These are phyloP conservation scores for Corynorhinus townsendii DNA, from an alignment of 2,113 vertebrate species.

Conservation along the genomic window DNA sequence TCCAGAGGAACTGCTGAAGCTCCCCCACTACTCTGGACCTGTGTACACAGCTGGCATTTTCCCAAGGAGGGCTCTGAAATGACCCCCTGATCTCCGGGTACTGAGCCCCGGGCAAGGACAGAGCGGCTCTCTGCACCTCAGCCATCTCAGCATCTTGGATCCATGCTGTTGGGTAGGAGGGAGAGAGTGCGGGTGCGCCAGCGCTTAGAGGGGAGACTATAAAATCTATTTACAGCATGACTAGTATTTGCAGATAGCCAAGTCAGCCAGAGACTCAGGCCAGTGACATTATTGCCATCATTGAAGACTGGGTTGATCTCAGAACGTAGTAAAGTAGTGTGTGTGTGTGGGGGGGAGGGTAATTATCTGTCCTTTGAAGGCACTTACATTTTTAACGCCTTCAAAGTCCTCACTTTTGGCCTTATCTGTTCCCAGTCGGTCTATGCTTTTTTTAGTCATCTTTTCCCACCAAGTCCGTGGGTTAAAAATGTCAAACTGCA, in stretches of 20 bases:
- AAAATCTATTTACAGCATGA: not conserved
- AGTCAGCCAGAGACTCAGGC: not conserved
- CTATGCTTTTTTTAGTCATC: not conserved
- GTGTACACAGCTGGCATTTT: not conserved
- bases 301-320: not conserved
- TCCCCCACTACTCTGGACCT: not conserved
- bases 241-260: not conserved
- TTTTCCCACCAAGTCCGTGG: not conserved
- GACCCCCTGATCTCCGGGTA: not conserved
- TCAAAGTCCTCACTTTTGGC: not conserved
- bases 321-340: not conserved
- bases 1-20: not conserved
- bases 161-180: not conserved
- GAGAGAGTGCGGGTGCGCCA: too few species aligned
- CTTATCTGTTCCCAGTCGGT: not conserved
- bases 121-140: rapidly evolving
- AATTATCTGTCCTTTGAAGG: not conserved
- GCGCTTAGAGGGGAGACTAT: not conserved
- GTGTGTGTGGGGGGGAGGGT: too few species aligned
- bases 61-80: not conserved
- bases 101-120: not conserved
- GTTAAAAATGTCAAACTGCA: not conserved
- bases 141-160: not conserved
- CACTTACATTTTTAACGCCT: not conserved
- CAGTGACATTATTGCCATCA: not conserved